A percentile compares a stretch with the other conserved stretches of the same genome.
Conservation (phyloP, 1,140 invertebrate species). For the Homalodisca vitripennis region DNA sequence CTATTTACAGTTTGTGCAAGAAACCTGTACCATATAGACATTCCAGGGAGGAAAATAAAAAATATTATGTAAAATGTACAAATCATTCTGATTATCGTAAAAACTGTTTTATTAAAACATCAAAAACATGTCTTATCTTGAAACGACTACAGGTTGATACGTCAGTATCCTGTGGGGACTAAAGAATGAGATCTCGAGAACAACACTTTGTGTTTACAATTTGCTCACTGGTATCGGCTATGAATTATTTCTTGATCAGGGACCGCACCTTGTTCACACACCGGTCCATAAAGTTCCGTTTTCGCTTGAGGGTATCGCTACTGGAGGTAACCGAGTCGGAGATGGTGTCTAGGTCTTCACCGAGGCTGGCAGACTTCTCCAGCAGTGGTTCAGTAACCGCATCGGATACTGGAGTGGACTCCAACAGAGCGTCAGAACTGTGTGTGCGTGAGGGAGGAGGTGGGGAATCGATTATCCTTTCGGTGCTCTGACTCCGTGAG, state of each 20-base stretch:
- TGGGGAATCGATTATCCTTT: constrained; percentile 19
- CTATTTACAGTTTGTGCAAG: too few species aligned
- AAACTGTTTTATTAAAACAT: too few species aligned
- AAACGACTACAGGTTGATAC: background rate
- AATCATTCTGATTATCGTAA: too few species aligned
- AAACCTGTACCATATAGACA: too few species aligned
- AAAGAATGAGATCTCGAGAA: constrained; percentile 10
- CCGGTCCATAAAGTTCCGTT: constrained; percentile 71
- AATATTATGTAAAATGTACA: too few species aligned
- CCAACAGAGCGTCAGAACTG: constrained; percentile 46
- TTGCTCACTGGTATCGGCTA: too few species aligned
- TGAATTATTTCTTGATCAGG: constrained; percentile 59
- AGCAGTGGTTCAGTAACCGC: constrained; percentile 51
- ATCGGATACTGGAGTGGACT: constrained; percentile 40
- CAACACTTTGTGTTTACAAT: background rate
- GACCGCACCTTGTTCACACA: constrained; percentile 75
- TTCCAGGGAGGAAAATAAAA: too few species aligned
- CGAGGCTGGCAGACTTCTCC: constrained; percentile 35
- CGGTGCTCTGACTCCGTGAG: constrained; percentile 16
- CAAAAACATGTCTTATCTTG: background rate
- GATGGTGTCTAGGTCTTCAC: constrained; percentile 34
- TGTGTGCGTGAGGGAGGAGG: constrained; percentile 44
- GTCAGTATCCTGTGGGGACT: background rate
- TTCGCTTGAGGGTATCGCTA: constrained; percentile 32
- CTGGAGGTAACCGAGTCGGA: constrained; percentile 30